These are phyloP conservation scores for Calonectris borealis DNA, from an alignment of 2,113 vertebrate species.

Conservation along the genomic window DNA sequence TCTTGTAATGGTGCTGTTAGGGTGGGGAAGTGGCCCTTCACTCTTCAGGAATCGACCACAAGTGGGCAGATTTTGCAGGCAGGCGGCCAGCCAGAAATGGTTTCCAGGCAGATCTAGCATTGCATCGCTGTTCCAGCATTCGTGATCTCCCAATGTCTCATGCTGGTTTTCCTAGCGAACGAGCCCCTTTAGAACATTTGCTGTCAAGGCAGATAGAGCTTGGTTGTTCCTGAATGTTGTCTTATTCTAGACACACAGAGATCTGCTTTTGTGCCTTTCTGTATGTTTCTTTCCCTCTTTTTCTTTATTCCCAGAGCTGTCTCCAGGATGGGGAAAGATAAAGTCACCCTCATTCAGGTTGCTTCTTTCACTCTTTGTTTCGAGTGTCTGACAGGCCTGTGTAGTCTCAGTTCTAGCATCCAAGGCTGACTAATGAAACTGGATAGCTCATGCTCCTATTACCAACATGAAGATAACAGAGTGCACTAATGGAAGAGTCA, in stretches of 20 bases:
- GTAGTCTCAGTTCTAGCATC: neutral
- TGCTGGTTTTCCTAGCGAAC: neutral
- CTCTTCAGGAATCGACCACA: neutral
- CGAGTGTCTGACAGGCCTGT: neutral
- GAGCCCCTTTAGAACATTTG: neutral
- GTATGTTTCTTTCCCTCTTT: neutral
- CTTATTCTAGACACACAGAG: neutral
- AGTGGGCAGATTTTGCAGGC: neutral
- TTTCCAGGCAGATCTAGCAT: neutral
- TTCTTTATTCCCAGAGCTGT: neutral
- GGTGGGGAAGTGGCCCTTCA: neutral
- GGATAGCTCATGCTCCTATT: neutral
- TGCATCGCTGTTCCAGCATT: neutral
- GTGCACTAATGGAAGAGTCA: neutral
- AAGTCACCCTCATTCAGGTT: neutral
- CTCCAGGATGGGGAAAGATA: neutral
- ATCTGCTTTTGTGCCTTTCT: neutral
- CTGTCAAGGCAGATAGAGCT: neutral
- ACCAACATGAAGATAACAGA: neutral
- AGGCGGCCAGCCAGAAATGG: neutral
- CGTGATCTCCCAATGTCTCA: neutral
- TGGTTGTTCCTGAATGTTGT: neutral
- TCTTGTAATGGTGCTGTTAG: neutral
- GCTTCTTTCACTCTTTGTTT: neutral
- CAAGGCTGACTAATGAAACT: neutral